Base-by-base conservation (phyloP, 2,797 vertebrate genomes). In the Oryzias sinensis region DNA sequence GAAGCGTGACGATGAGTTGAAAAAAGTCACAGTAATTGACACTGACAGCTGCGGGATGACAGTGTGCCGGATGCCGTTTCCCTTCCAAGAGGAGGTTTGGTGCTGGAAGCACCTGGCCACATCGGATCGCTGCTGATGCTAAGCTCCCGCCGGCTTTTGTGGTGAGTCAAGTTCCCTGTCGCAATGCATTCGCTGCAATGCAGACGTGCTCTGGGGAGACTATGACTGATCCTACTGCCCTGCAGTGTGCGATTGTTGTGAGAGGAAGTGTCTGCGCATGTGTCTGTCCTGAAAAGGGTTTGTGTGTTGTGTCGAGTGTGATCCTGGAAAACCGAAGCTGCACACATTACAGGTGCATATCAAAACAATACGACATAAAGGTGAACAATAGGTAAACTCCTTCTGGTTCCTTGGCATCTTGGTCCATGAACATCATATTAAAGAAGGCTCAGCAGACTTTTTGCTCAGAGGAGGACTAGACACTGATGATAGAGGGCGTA, bases 101-200 rank as follows among this genome's bases (percentile, higher is more conserved):
- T 73, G 85, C 85, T 70, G 71, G 15, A 6, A 82, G 83, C 79
- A 24, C 9, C 65, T 41, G 63, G 68, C 71, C 62, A 59, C 59
- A 56, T 55, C 2, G 72, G 59, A 61, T 73, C 50, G 48, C 64
- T 29, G 56, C 72, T 77, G 77, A 86, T 62, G 74, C 63, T 4
- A 43, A 53, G 65, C 56, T 77, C 76, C 81, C 78, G 33, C 20
- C 24, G 46, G 81, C 80, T 67, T 65, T 53, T 25, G 77, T 75
- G 75, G 79, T 90, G 87, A 89, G 81, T 90, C 88, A 90, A 80
- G 81, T 87, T 89, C 71, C 81, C 83, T 88, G 88, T 90, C 86
- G 79, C 83, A 87, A 78, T 68, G 70, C 78, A 89, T 88, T 88
- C 56, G 11, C 71, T 64, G 37, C 69, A 80, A 87, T 79, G 68